Conservation (phyloP, 2,797 vertebrate species). For the Esox lucius region DNA sequence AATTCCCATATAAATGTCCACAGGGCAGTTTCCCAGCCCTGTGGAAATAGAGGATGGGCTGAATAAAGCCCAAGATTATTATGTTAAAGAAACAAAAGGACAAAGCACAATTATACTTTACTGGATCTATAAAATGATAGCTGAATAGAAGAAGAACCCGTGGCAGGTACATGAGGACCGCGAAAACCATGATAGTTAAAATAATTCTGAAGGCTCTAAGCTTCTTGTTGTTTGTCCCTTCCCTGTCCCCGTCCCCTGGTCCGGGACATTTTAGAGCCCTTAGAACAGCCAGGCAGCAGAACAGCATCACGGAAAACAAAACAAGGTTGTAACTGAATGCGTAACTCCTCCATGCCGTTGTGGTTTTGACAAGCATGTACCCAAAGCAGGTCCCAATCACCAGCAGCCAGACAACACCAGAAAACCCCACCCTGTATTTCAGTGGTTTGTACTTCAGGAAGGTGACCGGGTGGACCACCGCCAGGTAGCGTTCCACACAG, state of each 20-base stretch:
- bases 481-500: too few relatives aligned
- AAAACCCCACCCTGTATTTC: conserved; percentile 1
- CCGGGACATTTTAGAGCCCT: conserved; percentile 23
- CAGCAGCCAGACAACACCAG: conserved; percentile 19
- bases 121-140: not conserved
- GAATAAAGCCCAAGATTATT: conserved; percentile 3
- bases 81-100: not conserved
- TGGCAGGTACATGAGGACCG: not conserved
- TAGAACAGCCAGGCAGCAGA: conserved; percentile 36
- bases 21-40: conserved; percentile 31
- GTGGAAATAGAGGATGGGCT: conserved; percentile 34
- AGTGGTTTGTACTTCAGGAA: too few relatives aligned
- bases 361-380: not conserved
- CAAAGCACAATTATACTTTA: not conserved
- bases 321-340: fast-evolving
- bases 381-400: not conserved
- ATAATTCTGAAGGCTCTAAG: conserved; percentile 41
- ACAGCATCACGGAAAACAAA: conserved; percentile 19
- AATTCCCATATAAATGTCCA: not conserved
- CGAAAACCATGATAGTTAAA: conserved; percentile 20
- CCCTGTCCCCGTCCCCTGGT: conserved; percentile 15
- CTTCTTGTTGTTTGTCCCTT: conserved; percentile 34
- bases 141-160: not conserved
- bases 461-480: too few relatives aligned
- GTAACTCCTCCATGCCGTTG: fast-evolving